phyloP scores from a whole-genome alignment of 2,797 vertebrate species.

The Leucoraja ocellata region DNA sequence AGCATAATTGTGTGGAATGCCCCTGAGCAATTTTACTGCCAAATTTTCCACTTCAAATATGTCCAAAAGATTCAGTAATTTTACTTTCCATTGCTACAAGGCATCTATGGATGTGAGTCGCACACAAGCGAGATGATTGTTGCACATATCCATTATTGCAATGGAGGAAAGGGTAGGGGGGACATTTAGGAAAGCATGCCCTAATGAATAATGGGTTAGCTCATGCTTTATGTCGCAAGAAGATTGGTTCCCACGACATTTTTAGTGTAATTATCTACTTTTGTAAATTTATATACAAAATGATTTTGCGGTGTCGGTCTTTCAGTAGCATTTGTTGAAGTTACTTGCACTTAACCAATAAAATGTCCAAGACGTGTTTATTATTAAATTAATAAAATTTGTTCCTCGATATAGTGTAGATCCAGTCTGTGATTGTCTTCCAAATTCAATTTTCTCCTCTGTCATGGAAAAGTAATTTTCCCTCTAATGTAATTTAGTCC shows the following conservation, averaged over 20 bases:
- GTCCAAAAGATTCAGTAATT: neutral
- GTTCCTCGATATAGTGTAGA: too few relatives aligned
- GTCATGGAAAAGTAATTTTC: neutral
- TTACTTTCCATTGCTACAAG: neutral
- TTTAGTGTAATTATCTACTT: neutral
- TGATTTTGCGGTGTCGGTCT: too few relatives aligned
- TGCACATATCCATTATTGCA: neutral
- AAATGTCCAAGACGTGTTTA: neutral
- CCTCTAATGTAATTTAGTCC: slow-evolving; percentile 41
- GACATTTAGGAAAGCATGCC: neutral
- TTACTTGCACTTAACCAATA: neutral
- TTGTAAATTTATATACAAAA: neutral
- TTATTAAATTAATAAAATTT: neutral
- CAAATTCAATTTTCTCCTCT: slow-evolving; percentile 9
- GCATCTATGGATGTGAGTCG: too few relatives aligned
- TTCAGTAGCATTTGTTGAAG: neutral
- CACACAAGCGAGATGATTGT: neutral
- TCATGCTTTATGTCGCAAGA: neutral
- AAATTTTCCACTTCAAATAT: too few relatives aligned
- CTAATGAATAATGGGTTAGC: neutral
- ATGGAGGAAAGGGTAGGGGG: neutral
- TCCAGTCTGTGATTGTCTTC: neutral
- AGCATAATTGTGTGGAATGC: too few relatives aligned
- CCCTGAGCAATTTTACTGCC: too few relatives aligned
- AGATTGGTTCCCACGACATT: neutral